Evolutionary conservation across 2,113 vertebrate genomes (phyloP), one percentile per base, ranked within the genome.

Genomic region (Alethe diademata): DNA sequence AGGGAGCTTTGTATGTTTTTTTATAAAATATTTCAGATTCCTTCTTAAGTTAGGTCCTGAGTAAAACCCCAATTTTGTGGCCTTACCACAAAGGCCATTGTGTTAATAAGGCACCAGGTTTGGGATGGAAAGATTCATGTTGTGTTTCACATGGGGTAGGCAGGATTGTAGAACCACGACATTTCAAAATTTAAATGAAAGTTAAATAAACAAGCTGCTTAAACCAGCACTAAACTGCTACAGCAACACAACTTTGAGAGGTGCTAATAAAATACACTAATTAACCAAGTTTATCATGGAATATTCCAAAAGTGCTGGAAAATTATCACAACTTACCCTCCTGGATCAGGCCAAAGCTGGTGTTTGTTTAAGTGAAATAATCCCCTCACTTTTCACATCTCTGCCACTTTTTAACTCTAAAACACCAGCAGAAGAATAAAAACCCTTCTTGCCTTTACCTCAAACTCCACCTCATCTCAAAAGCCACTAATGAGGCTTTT

Each of bases 51-150:
- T 0, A 80, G 8, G 11, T 31, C 40, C 14, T 75, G 15, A 33
- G 2, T 9, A 57, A 76, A 3, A 78, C 8, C 24, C 24, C 16
- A 12, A 14, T 57, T 81, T 33, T 47, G 7, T 56, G 35, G 50
- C 14, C 8, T 70, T 18, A 5, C 18, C 9, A 8, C 1, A 0
- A 69, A 50, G 8, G 9, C 23, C 35, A 14, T 9, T 8, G 3
- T 51, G 12, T 38, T 20, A 28, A 35, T 2, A 11, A 48, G 0
- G 0, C 15, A 70, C 36, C 6, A 53, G 35, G 6, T 67, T 12
- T 43, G 12, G 35, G 28, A 12, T 15, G 2, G 0, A 28, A 38
- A 9, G 2, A 36, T 33, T 4, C 3, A 1, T 0, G 3, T 2
- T 35, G 2, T 6, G 16, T 36, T 87, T 43, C 28, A 29, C 22